Evolutionary conservation across 2,797 vertebrate species (phyloP).

Genomic region (Lophius americanus): DNA sequence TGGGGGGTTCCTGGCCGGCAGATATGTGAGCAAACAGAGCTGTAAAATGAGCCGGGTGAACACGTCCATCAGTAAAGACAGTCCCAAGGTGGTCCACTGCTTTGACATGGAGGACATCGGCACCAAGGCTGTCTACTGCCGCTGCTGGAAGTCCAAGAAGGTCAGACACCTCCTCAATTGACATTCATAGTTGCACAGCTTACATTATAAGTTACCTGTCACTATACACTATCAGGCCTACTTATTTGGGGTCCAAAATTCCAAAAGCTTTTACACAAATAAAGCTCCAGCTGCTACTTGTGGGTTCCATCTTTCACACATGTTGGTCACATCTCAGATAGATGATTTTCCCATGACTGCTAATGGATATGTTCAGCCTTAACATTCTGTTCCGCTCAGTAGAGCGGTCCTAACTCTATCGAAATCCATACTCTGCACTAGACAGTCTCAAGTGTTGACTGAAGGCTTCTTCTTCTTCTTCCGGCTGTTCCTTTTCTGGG

Average conservation of each 20-base stretch:
- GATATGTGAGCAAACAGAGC: slow-evolving; percentile 64
- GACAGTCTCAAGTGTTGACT: neutral
- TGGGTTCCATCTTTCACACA: neutral
- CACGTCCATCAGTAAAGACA: slow-evolving; percentile 77
- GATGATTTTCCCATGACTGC: neutral
- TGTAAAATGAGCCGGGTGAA: slow-evolving; percentile 77
- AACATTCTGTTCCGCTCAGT: too few relatives aligned
- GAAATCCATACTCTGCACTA: neutral
- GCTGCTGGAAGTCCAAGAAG: slow-evolving; percentile 87
- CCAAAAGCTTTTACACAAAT: neutral
- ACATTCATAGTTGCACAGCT: neutral
- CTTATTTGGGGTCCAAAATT: neutral
- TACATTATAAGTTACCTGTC: neutral
- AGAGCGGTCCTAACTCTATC: neutral
- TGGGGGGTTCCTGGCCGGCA: slow-evolving; percentile 76
- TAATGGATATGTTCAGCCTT: neutral
- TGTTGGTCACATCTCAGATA: neutral
- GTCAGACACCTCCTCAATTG: slow-evolving; percentile 39
- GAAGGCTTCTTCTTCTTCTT: too few relatives aligned
- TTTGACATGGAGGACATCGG: slow-evolving; percentile 84
- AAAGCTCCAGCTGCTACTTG: neutral
- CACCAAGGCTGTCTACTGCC: slow-evolving; percentile 83
- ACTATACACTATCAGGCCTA: neutral
- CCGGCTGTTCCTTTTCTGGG: too few relatives aligned
- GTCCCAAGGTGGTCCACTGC: slow-evolving; percentile 84